Percentiles rank a stretch among this genome's conserved stretches.
These are phyloP conservation scores for Papilio machaon DNA, from an alignment of 1,140 invertebrate genomes.

Conservation along the genomic window DNA sequence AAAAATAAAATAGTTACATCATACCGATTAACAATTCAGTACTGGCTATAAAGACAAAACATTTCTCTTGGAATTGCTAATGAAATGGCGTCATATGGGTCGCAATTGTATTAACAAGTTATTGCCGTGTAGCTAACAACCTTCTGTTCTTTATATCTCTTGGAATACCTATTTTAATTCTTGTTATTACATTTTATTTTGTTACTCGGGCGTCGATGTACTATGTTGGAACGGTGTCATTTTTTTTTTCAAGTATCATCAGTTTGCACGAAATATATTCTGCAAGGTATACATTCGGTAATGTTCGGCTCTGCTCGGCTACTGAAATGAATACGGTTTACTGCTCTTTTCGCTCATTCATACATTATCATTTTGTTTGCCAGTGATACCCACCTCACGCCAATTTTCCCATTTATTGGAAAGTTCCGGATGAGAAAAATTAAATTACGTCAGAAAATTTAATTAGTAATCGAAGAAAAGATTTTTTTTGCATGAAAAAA, in stretches of 20 bases:
- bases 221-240: background rate
- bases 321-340: slow-evolving; percentile 11
- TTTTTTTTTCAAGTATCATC: background rate
- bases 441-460: background rate
- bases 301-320: slow-evolving; percentile 7
- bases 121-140: slow-evolving; percentile 1
- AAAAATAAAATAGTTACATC: slow-evolving; percentile 1
- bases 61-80: slow-evolving; percentile 18
- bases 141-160: background rate
- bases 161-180: background rate
- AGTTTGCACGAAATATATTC: background rate
- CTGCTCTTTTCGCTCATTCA: slow-evolving; percentile 15
- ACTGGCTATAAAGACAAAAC: background rate
- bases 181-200: background rate
- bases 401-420: background rate
- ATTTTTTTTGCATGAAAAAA: too few species aligned
- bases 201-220: background rate
- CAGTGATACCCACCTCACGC: background rate
- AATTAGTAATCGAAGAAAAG: too few species aligned
- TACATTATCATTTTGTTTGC: slow-evolving; percentile 8
- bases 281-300: background rate
- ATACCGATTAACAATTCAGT: background rate
- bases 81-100: slow-evolving; percentile 2
- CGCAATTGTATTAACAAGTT: background rate
- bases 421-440: background rate